Base-by-base conservation (phyloP, 2,797 vertebrate genomes). In the Anabas testudineus region DNA sequence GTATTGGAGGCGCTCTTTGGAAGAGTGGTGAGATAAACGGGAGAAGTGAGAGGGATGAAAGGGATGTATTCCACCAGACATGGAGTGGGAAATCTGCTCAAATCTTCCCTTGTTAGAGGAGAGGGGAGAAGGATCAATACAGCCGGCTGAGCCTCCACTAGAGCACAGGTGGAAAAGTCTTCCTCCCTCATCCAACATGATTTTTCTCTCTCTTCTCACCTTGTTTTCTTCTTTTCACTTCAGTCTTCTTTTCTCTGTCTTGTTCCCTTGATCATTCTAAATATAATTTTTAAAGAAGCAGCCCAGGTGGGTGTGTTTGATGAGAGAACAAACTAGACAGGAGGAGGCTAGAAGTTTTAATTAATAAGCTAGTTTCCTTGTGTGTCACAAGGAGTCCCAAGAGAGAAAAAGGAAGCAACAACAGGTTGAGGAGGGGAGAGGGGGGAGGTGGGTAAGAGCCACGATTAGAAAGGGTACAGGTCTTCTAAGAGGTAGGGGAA, bases 81-180 rank as follows among this genome's bases (percentile, higher is more conserved):
- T 3, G 85, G 79, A 89, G 78, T 9, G 56, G 71, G 79, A 84
- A 91, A 92, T 90, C 89, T 90, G 80, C 81, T 85, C 82, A 92
- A 92, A 92, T 92, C 92, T 92, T 66, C 70, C 57, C 88, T 92
- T 90, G 90, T 93, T 93, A 87, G 87, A 88, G 81, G 60, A 88
- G 85, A 81, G 73, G 64, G 71, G 80, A 68, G 81, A 63, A 37
- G 84, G 88, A 90, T 92, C 87, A 89, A 67, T 67, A 60, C 42
- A 48, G 41, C 0, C 2, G 51, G 61, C 76, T 87, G 76, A 90
- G 79, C 78, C 76, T 74, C 72, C 59, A 0, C 61, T 47, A 4
- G 53, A 45, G 56, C 51, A 57, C 70, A 83, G 72, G 7, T 68
- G 61, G 36, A 76, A 72, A 73, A 72, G 64, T 0, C 32, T 15